Percentiles rank a stretch among this genome's conserved stretches.
Evolutionary conservation across 1,140 invertebrate species (phyloP).

Genomic region (Sipha flava): DNA sequence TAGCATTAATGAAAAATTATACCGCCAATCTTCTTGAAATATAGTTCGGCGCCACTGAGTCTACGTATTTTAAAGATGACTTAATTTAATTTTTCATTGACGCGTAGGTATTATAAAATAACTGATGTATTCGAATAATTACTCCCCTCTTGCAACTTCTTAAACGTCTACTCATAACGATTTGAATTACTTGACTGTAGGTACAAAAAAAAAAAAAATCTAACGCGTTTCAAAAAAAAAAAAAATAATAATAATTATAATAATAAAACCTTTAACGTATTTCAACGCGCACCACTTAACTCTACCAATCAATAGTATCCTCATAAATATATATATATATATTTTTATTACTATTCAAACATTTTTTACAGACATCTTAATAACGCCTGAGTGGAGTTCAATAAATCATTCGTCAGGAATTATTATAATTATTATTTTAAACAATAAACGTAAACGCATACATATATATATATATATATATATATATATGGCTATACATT

Average conservation of each 20-base stretch:
- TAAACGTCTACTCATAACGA: not conserved
- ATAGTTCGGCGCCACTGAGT: too few relatives aligned
- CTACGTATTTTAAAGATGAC: too few relatives aligned
- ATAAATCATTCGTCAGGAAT: not conserved
- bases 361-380: not conserved
- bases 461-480: too few relatives aligned
- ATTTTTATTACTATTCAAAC: not conserved
- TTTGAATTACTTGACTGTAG: not conserved
- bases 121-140: not conserved
- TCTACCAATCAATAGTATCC: not conserved
- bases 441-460: too few relatives aligned
- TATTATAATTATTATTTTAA: not conserved
- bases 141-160: not conserved
- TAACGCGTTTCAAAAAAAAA: not conserved
- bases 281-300: not conserved
- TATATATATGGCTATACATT: too few relatives aligned
- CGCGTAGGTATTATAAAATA: too few relatives aligned
- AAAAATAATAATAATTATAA: not conserved
- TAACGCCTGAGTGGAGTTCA: not conserved
- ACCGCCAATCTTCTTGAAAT: too few relatives aligned
- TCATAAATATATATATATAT: not conserved
- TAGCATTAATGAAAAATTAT: too few relatives aligned
- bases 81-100: too few relatives aligned
- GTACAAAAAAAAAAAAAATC: not conserved
- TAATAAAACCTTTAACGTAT: not conserved